A percentile compares a stretch with the other conserved stretches of the same genome.
phyloP scores from a whole-genome alignment of 2,113 vertebrate genomes.

The Eretmochelys imbricata region DNA sequence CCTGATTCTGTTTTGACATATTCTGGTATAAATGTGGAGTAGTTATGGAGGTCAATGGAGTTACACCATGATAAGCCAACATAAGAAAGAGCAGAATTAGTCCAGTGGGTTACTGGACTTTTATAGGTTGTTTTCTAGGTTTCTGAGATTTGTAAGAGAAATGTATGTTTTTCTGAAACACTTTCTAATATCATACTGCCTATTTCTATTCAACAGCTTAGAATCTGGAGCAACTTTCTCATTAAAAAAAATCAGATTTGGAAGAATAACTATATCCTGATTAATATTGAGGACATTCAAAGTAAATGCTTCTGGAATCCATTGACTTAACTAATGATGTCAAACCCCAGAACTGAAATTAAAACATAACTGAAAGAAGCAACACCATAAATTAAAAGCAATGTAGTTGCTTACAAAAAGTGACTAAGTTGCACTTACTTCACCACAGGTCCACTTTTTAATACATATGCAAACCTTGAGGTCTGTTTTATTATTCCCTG shows the following conservation, averaged over 20 bases:
- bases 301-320: conserved; percentile 30
- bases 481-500: background rate
- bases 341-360: conserved; percentile 43
- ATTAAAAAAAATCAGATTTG: background rate
- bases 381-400: conserved; percentile 44
- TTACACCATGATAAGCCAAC: no score
- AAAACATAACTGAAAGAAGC: conserved; percentile 45
- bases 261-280: background rate
- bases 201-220: background rate
- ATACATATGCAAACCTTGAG: background rate
- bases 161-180: background rate
- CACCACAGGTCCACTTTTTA: background rate
- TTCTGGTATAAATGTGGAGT: no score
- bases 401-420: conserved; percentile 39
- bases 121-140: background rate
- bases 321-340: conserved; percentile 7
- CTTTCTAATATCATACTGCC: background rate
- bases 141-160: background rate
- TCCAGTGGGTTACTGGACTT: background rate
- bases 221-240: background rate
- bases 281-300: background rate
- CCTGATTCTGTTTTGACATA: no score
- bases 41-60: no score
- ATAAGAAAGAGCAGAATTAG: no score
- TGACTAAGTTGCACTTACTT: conserved; percentile 4